Percentiles rank a stretch among this genome's conserved stretches.
Conservation (phyloP, 2,888 invertebrate species). For the Zelleria hepariella region DNA sequence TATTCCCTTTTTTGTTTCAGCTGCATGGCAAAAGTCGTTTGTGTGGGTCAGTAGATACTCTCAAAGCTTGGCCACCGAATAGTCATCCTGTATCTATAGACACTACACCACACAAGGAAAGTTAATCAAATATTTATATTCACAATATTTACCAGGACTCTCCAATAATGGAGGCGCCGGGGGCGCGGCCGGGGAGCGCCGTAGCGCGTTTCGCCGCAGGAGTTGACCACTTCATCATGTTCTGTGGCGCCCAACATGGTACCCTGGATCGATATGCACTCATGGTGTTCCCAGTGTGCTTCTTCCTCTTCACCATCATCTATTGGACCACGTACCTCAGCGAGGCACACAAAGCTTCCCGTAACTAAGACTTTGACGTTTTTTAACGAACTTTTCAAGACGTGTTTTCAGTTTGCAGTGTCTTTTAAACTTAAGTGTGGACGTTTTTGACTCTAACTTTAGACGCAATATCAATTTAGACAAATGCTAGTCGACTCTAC, state of each 20-base stretch:
- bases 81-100: too few relatives aligned
- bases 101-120: too few relatives aligned
- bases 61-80: too few relatives aligned
- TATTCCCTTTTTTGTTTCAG: too few relatives aligned
- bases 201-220: slow-evolving; percentile 45
- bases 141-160: slow-evolving; percentile 45
- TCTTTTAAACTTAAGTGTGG: not conserved
- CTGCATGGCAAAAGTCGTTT: too few relatives aligned
- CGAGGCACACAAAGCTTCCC: slow-evolving; percentile 54
- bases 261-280: slow-evolving; percentile 73
- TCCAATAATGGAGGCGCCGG: slow-evolving; percentile 51
- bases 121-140: too few relatives aligned
- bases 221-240: slow-evolving; percentile 70
- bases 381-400: not conserved
- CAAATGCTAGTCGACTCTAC: slow-evolving; percentile 52
- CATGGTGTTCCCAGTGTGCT: slow-evolving; percentile 73
- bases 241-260: slow-evolving; percentile 75
- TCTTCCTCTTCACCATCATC: slow-evolving; percentile 68
- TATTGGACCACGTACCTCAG: slow-evolving; percentile 76
- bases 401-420: not conserved
- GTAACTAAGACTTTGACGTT: not conserved
- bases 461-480: slow-evolving; percentile 48
- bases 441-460: not conserved
- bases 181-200: slow-evolving; percentile 33
- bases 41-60: too few relatives aligned